Conservation (phyloP, 1,140 invertebrate genomes). For the Ceratosolen solmsi region DNA sequence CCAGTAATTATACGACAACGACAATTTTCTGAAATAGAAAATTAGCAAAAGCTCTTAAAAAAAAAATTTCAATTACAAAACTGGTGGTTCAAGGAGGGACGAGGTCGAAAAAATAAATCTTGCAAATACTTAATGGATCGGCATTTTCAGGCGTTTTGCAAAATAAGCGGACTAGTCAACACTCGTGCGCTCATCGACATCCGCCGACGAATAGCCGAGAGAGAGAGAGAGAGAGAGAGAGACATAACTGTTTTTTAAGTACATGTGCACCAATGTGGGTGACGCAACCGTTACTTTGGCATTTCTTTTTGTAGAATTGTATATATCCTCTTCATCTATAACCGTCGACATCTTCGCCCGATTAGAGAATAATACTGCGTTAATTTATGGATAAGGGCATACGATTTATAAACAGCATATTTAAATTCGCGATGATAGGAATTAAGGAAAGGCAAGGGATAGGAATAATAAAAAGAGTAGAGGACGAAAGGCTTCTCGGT, state of each 20-base stretch:
- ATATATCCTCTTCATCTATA: background rate
- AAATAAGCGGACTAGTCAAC: conserved; percentile 7
- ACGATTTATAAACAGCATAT: conserved; percentile 17
- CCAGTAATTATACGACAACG: too few relatives aligned
- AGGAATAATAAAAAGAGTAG: background rate
- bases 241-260: background rate
- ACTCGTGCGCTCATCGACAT: background rate
- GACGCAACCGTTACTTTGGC: conserved; percentile 41
- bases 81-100: background rate
- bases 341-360: background rate
- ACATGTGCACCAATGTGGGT: conserved; percentile 23
- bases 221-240: background rate
- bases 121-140: conserved; percentile 29
- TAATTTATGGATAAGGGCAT: conserved; percentile 31
- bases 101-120: background rate
- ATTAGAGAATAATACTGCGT: conserved; percentile 35
- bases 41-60: background rate
- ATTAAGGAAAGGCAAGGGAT: background rate
- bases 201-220: background rate
- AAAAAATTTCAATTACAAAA: background rate
- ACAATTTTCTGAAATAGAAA: too few relatives aligned
- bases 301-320: conserved; percentile 8
- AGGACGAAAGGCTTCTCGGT: background rate
- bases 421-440: background rate
- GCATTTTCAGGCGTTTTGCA: conserved; percentile 19